These are phyloP conservation scores for Marasmarcha lunaedactyla DNA, from an alignment of 2,888 invertebrate genomes.

Conservation along the genomic window DNA sequence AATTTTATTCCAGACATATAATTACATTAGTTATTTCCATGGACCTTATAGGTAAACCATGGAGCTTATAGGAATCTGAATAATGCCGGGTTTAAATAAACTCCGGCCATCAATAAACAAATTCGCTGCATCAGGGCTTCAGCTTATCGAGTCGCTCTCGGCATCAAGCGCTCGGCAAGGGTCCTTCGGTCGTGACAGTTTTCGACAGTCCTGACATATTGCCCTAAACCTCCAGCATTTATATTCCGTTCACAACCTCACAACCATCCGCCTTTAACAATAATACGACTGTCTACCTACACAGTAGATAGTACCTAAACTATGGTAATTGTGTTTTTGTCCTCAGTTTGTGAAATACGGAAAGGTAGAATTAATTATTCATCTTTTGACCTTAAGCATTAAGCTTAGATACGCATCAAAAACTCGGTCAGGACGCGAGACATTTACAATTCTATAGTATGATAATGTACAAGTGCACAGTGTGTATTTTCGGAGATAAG, in stretches of 20 bases:
- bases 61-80: too few species aligned
- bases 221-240: constrained; percentile 43
- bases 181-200: too few species aligned
- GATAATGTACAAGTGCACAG: background rate
- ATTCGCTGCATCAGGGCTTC: too few species aligned
- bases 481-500: background rate
- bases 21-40: too few species aligned
- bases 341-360: too few species aligned
- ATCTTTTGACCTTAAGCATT: background rate
- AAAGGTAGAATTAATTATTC: too few species aligned
- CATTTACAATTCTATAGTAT: constrained; percentile 1
- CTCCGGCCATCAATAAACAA: too few species aligned
- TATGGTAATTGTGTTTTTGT: background rate
- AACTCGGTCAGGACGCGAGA: background rate
- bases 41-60: too few species aligned
- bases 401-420: background rate
- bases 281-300: background rate
- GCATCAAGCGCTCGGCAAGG: too few species aligned
- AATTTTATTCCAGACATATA: too few species aligned
- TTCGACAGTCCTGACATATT: constrained; percentile 44
- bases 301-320: background rate
- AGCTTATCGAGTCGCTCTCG: too few species aligned
- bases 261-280: background rate
- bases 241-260: constrained; percentile 32
- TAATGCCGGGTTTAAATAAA: too few species aligned